These are phyloP conservation scores for Habropoda laboriosa DNA, from an alignment of 1,140 invertebrate genomes.

Conservation along the genomic window DNA sequence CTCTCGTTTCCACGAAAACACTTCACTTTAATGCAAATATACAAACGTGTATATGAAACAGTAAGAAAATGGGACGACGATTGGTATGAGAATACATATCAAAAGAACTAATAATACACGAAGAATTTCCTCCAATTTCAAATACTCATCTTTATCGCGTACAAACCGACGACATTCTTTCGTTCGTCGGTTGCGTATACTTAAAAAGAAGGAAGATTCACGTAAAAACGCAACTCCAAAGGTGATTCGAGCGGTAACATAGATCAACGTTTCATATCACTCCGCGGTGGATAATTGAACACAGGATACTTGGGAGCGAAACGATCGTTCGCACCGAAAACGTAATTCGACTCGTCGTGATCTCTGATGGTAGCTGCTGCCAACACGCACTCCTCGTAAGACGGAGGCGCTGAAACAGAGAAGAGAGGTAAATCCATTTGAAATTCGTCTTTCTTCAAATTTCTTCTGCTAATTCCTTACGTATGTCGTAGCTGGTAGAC, in stretches of 20 bases:
- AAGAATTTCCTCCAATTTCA: neutral
- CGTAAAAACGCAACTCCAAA: neutral
- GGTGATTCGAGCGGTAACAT: no score
- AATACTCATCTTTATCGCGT: neutral
- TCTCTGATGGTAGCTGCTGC: conserved; percentile 47
- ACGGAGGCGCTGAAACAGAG: conserved; percentile 59
- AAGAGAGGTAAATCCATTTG: neutral
- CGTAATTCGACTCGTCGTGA: conserved; percentile 46
- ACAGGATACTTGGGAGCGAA: conserved; percentile 62
- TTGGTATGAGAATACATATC: no score
- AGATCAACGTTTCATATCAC: conserved; percentile 20
- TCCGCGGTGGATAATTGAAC: conserved; percentile 46
- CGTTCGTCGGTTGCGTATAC: neutral
- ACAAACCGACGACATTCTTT: neutral
- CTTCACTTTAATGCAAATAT: neutral
- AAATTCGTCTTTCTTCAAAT: neutral
- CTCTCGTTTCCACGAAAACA: no score
- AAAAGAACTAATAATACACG: no score
- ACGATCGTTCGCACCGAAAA: conserved; percentile 34
- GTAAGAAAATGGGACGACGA: neutral
- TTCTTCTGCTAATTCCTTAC: conserved; percentile 15
- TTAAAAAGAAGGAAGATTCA: neutral
- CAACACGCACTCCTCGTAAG: conserved; percentile 66
- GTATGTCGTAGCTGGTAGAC: conserved; percentile 24
- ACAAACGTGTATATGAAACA: neutral